These are phyloP conservation scores for Nebria salina DNA, from an alignment of 2,888 invertebrate genomes.

Conservation along the genomic window DNA sequence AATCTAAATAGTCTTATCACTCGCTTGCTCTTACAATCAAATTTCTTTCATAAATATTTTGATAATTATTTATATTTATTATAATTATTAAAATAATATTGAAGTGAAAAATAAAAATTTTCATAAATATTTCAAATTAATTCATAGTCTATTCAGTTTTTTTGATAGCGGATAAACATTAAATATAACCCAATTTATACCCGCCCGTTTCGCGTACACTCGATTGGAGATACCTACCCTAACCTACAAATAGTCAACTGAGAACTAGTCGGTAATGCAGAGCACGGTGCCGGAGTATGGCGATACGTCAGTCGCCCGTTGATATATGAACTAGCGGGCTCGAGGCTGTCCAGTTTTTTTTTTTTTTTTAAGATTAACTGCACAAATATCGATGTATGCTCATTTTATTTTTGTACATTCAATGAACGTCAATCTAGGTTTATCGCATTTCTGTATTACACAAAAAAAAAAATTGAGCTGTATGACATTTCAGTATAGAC, in stretches of 20 bases:
- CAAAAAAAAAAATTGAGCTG: background rate
- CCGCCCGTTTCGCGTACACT: constrained; percentile 43
- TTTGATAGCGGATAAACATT: background rate
- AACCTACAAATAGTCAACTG: background rate
- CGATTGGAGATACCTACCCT: background rate
- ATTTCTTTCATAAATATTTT: too few relatives aligned
- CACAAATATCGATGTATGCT: constrained; percentile 37
- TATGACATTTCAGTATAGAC: background rate
- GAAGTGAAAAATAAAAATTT: too few relatives aligned
- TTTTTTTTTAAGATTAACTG: constrained; percentile 38
- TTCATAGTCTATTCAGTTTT: background rate
- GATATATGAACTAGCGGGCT: constrained; percentile 28
- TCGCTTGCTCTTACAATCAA: background rate
- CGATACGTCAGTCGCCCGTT: constrained; percentile 34
- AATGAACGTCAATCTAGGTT: constrained; percentile 45
- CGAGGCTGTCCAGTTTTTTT: constrained; percentile 24
- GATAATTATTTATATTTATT: too few relatives aligned
- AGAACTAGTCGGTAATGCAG: constrained; percentile 12
- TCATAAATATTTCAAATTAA: background rate
- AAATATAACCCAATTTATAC: background rate
- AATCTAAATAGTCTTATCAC: background rate
- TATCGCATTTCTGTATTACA: constrained; percentile 36
- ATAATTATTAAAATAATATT: too few relatives aligned
- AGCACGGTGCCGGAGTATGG: constrained; percentile 24
- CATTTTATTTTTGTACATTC: constrained; percentile 45